A percentile compares a stretch with the other conserved stretches of the same genome.
phyloP scores from a whole-genome alignment of 2,888 invertebrate genomes.

The Adineta ricciae region DNA sequence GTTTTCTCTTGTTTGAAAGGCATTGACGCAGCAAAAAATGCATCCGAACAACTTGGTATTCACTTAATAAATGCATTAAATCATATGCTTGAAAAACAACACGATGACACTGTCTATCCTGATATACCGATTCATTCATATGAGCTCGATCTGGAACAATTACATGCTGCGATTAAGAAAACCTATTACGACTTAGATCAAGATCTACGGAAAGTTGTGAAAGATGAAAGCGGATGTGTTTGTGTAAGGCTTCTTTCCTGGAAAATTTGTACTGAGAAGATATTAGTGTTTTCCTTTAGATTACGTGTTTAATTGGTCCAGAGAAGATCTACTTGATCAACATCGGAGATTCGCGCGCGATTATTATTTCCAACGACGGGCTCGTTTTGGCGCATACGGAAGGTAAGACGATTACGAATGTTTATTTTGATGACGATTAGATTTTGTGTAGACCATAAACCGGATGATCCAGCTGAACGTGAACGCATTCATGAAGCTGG shows the following conservation, averaged over 20 bases:
- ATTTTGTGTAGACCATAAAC: constrained; percentile 82
- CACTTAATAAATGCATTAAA: background rate
- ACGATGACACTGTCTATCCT: background rate
- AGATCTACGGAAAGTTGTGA: background rate
- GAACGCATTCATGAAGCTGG: constrained; percentile 88
- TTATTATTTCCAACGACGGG: constrained; percentile 68
- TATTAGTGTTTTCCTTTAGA: constrained; percentile 43
- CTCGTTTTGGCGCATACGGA: constrained; percentile 74
- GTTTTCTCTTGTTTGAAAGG: too few relatives aligned
- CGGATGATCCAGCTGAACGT: constrained; percentile 68
- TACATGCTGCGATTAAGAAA: background rate
- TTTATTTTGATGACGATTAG: background rate
- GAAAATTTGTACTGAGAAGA: background rate
- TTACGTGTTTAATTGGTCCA: constrained; percentile 88
- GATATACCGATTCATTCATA: background rate
- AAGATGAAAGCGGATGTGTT: constrained; percentile 5
- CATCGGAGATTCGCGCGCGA: constrained; percentile 66
- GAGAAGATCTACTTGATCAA: constrained; percentile 56
- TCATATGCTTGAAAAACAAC: background rate
- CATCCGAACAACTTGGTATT: background rate
- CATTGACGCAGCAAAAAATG: background rate
- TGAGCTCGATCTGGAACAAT: background rate
- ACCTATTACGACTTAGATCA: background rate
- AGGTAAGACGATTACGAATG: constrained; percentile 29
- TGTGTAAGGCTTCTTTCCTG: background rate